A percentile compares a stretch with the other conserved stretches of the same genome.
Evolutionary conservation across 35 echinoderm and acorn worm species (phyloP).

Genomic region (Ophiothrix spiculata): DNA sequence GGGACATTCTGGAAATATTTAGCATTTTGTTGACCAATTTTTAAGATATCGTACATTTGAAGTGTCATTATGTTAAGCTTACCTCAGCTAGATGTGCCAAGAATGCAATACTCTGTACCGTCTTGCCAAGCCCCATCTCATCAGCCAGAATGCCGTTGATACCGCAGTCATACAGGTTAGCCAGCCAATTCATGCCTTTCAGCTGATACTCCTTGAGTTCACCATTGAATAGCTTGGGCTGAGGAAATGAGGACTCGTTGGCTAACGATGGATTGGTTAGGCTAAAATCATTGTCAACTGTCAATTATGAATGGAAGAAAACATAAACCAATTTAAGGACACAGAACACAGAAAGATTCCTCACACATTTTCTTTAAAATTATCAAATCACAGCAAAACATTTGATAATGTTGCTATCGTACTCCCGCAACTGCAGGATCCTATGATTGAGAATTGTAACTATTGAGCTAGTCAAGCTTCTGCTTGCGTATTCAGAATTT

Average conservation of each 20-base stretch:
- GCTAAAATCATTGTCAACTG: slow-evolving; percentile 55
- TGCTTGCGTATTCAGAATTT: no score
- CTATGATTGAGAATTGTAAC: no score
- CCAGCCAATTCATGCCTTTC: slow-evolving; percentile 97
- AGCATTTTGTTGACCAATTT: background rate
- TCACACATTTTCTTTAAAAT: no score
- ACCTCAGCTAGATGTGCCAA: slow-evolving; percentile 94
- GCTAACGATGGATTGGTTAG: slow-evolving; percentile 67
- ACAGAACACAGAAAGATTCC: no score
- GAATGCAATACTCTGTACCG: slow-evolving; percentile 97
- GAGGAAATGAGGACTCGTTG: slow-evolving; percentile 50
- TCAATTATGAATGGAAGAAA: no score
- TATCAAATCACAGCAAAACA: no score
- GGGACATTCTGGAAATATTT: background rate
- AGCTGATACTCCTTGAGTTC: slow-evolving; percentile 88
- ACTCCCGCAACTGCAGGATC: no score
- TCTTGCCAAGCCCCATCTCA: slow-evolving; percentile 99
- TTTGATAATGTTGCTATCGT: no score
- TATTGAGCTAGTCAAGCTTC: no score
- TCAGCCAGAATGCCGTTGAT: slow-evolving; percentile 98
- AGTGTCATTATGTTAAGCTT: background rate
- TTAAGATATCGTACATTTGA: background rate
- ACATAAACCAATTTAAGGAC: no score
- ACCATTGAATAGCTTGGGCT: slow-evolving; percentile 91
- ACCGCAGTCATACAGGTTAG: slow-evolving; percentile 98